Conservation (phyloP, 2,888 invertebrate species). For the Nebria salina region DNA sequence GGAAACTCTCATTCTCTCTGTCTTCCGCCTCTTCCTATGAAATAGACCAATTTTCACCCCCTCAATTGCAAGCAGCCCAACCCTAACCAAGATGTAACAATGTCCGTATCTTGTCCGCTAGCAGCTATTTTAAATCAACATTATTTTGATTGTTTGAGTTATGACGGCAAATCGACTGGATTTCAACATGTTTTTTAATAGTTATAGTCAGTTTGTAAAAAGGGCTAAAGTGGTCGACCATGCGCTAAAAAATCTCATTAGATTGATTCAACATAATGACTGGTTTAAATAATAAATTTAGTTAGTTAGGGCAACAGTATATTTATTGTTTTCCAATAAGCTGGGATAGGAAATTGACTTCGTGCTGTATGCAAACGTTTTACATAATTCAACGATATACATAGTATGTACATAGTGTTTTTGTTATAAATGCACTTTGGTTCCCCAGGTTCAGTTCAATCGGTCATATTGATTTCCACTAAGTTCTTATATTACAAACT, state of each 20-base stretch:
- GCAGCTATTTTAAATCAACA: neutral
- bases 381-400: slow-evolving; percentile 7
- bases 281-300: slow-evolving; percentile 1
- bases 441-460: slow-evolving; percentile 16
- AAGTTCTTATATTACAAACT: neutral
- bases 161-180: neutral
- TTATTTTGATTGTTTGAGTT: neutral
- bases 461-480: slow-evolving; percentile 26
- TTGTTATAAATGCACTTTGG: neutral
- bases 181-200: neutral
- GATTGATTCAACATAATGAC: neutral
- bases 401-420: neutral
- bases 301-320: slow-evolving; percentile 44
- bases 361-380: slow-evolving; percentile 5
- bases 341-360: slow-evolving; percentile 48
- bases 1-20: neutral
- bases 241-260: too few relatives aligned
- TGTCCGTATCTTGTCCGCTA: neutral
- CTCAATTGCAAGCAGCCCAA: slow-evolving; percentile 17
- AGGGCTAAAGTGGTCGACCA: too few relatives aligned
- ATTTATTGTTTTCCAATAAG: slow-evolving; percentile 50
- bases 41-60: slow-evolving; percentile 45
- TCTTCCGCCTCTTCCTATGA: slow-evolving; percentile 14
- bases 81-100: neutral
- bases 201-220: too few relatives aligned